Evolutionary conservation across 2,797 vertebrate genomes (phyloP), one percentile per base, ranked within the genome.

Genomic region (Chromobotia macracanthus): DNA sequence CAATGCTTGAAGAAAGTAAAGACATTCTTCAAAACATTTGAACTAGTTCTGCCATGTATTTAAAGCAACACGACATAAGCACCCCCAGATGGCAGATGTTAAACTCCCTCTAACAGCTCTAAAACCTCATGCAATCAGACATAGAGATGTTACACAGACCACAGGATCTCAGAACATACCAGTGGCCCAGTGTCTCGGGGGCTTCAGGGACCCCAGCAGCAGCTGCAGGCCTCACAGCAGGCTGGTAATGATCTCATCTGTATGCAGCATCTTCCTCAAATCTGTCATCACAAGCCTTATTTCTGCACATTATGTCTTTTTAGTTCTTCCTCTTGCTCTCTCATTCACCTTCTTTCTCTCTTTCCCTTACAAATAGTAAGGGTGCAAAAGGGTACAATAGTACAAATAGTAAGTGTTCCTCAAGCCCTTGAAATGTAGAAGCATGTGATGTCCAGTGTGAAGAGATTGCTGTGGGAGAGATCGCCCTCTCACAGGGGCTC

Each of bases 361-460:
- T 21, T 56, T 73, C 25, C 19, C 44, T 18, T 80, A 67, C 82
- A 81, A 81, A 86, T 3, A 72, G 67, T 53, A 63, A 2, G 67
- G 64, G 48, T n/a, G n/a, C n/a, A n/a, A n/a, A n/a, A n/a, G n/a
- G n/a, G n/a, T n/a, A n/a, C n/a, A n/a, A n/a, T n/a, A n/a, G n/a
- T n/a, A n/a, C n/a, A n/a, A n/a, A n/a, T n/a, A n/a, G n/a, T n/a
- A 80, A 73, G 25, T 19, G 15, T 79, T 81, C 58, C 11, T 66
- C 84, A 71, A 70, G 77, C 80, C 82, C 80, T 87, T 82, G 79
- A 89, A 85, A 88, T 86, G 50, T 71, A 50, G 73, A 87, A 91
- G 86, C 87, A 87, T 86, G 82, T 91, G 91, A 87, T 92, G 90
- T 93, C 91, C 91, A 91, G 87, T 90, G 88, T 88, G 85, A 85